Evolutionary conservation across 2,113 vertebrate genomes (phyloP).

Genomic region (Grammomys dolichurus): DNA sequence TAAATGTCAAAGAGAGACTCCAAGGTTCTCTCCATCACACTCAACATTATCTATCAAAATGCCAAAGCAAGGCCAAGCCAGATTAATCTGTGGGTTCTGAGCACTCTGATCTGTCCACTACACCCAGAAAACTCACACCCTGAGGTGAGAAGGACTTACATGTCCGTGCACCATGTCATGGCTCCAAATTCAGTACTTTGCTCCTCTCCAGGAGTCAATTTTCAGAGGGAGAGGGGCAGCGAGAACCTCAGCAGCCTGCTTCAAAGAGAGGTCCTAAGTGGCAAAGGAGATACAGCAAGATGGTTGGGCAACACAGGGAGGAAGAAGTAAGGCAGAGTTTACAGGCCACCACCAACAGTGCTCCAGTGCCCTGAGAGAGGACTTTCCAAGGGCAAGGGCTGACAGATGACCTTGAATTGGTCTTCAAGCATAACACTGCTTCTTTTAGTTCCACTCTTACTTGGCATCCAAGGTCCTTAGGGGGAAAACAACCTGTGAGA

Average conservation of each 20-base stretch:
- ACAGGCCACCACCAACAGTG: neutral
- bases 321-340: neutral
- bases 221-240: neutral
- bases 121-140: neutral
- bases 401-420: slow-evolving; percentile 9
- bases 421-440: neutral
- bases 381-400: neutral
- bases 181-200: neutral
- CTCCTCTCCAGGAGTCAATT: neutral
- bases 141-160: fast-evolving
- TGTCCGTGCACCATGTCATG: neutral
- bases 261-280: neutral
- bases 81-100: neutral
- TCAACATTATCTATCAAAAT: neutral
- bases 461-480: neutral
- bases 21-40: neutral
- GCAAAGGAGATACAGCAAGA: neutral
- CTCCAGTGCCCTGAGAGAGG: neutral
- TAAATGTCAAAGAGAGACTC: slow-evolving; percentile 3
- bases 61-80: neutral
- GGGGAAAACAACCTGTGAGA: neutral
- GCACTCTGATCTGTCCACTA: neutral
- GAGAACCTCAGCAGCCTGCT: neutral
- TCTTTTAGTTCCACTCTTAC: neutral
- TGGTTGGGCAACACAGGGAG: neutral